A percentile compares a stretch with the other conserved stretches of the same genome.
Evolutionary conservation across 2,888 invertebrate genomes (phyloP).

Genomic region (Pterostichus niger): DNA sequence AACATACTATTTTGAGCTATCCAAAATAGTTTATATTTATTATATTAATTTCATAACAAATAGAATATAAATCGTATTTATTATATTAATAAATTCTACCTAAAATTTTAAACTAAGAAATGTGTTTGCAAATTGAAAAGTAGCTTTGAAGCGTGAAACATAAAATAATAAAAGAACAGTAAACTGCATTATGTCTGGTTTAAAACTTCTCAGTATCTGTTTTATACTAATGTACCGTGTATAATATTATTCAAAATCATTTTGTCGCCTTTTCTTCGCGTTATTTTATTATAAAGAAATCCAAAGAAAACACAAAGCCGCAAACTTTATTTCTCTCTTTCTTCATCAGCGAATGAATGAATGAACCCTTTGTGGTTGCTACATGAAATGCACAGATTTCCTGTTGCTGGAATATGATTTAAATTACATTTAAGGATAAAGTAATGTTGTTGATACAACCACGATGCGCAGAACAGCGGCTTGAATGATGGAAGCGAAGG

Average conservation of each 20-base stretch:
- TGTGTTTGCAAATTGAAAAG: too few species aligned
- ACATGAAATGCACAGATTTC: constrained; percentile 40
- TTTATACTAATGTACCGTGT: constrained; percentile 23
- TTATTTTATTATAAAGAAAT: constrained; percentile 41
- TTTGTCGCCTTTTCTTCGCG: constrained; percentile 28
- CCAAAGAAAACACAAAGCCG: constrained; percentile 33
- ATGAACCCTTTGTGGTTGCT: constrained; percentile 9
- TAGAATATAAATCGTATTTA: too few species aligned
- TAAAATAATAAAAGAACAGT: too few species aligned
- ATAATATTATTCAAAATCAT: constrained; percentile 42
- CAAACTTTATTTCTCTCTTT: constrained; percentile 27
- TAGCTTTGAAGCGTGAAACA: too few species aligned
- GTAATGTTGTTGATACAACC: not conserved
- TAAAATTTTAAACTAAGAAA: too few species aligned
- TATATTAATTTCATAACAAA: too few species aligned
- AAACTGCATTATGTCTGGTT: not conserved
- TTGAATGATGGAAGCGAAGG: constrained; percentile 1
- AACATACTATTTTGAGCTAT: too few species aligned
- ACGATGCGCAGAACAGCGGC: not conserved
- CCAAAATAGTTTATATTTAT: too few species aligned
- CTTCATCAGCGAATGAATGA: constrained; percentile 40
- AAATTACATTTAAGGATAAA: constrained; percentile 43
- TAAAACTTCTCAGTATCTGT: constrained; percentile 18
- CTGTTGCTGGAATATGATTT: constrained; percentile 37
- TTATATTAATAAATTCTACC: too few species aligned